Evolutionary conservation across 2,113 vertebrate genomes (phyloP).

Genomic region (Brachyhypopomus gauderio): DNA sequence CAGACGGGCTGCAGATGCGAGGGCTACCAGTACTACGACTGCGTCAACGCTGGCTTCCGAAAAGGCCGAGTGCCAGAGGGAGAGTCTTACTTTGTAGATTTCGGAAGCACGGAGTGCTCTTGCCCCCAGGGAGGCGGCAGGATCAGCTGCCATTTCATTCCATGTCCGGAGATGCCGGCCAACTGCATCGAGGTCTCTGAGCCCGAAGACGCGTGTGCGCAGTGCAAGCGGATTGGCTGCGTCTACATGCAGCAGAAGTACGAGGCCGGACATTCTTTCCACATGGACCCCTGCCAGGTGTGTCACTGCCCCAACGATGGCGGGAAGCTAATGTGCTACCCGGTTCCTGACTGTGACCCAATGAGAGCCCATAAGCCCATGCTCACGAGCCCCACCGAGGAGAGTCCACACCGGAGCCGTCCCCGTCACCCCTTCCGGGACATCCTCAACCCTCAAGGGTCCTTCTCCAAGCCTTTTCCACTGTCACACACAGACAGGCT

Average conservation of each 20-base stretch:
- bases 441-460: conserved; percentile 78
- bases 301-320: conserved; percentile 90
- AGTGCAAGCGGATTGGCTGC: conserved; percentile 88
- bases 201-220: conserved; percentile 82
- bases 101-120: conserved; percentile 92
- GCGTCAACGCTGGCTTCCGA: conserved; percentile 86
- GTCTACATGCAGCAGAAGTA: conserved; percentile 80
- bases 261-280: conserved; percentile 85
- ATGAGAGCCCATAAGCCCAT: conserved; percentile 49
- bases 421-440: conserved; percentile 69
- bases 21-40: conserved; percentile 96
- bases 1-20: conserved; percentile 88
- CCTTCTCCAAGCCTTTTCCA: conserved; percentile 46
- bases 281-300: conserved; percentile 82
- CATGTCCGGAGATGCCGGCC: conserved; percentile 86
- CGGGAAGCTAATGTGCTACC: conserved; percentile 88
- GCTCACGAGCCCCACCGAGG: conserved; percentile 62
- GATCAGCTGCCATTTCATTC: conserved; percentile 93
- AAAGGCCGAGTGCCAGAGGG: conserved; percentile 88
- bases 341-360: conserved; percentile 77
- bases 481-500: conserved; percentile 51
- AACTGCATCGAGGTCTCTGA: conserved; percentile 87
- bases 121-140: conserved; percentile 89
- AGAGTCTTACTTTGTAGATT: conserved; percentile 94
- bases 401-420: conserved; percentile 63